Evolutionary conservation across 2,797 vertebrate species (phyloP), one percentile per base, ranked within the genome.

Genomic region (Sebastes taczanowskii): DNA sequence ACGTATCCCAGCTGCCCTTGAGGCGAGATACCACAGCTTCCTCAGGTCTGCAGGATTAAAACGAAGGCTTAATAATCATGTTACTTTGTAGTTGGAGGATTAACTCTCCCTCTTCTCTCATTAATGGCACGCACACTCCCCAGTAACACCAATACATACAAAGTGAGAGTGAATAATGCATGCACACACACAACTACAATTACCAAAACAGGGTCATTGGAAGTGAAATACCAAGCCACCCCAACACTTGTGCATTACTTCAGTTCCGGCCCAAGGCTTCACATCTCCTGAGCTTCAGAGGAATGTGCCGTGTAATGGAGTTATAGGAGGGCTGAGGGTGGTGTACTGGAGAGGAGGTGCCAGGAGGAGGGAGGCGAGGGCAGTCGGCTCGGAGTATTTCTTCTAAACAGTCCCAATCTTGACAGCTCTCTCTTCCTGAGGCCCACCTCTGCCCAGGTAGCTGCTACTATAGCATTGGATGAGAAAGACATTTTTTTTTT

Each of bases 31-130:
- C 67, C 46, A 25, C 55, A 78, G 77, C 83, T 87, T 89, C 78
- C 20, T 82, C 78, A 81, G 78, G 88, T 91, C 86, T 87, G 68
- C 18, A 18, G 87, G 91, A 92, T 88, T 94, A 86, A 91, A 90
- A 78, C 0, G 11, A 49, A 79, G 83, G 86, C 79, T 90, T 91
- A 88, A 89, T 87, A 88, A 88, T 91, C 86, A 87, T 77, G 71
- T 91, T 67, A 42, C 83, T 85, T 86, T 89, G 75, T 87, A 82
- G 82, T 84, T 61, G 27, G 71, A 78, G 81, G 86, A 92, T 91
- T 89, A 92, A 88, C 72, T 60, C 59, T 87, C 66, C 82, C 83
- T 75, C 34, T 71, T 74, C 71, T 68, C 42, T 67, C 79, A 66
- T 88, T 82, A 83, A 83, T 66, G 70, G 64, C 75, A 72, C 52